Base-by-base conservation (phyloP, 2,888 invertebrate genomes). In the Temnothorax ravouxi region DNA sequence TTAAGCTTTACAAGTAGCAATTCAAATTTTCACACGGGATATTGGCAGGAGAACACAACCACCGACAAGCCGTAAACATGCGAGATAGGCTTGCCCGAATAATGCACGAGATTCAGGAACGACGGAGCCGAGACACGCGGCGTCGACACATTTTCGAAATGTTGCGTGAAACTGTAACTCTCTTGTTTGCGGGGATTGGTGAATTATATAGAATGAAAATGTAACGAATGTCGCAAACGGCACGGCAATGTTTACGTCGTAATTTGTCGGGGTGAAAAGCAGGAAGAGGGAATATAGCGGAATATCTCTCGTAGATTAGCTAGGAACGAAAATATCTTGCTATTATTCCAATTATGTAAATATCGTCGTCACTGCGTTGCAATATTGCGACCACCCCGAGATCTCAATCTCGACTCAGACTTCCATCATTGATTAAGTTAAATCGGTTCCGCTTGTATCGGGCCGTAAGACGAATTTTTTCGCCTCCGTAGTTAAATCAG, bases 341-440 rank as follows among this genome's bases (percentile, higher is more conserved):
- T 77, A 87, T 90, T 89, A 86, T 88, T 85, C 75, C 66, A 56
- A 83, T 86, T 91, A 88, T 81, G 87, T 86, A 84, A 88, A 88
- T 88, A 86, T 80, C 83, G 38, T 44, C 62, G 62, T 13, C 34
- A 47, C 83, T 34, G n/a, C n/a, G n/a, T 15, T 6, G 52, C 34
- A 56, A 25, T 25, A 64, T 0, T 18, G 64, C 44, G 15, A 72
- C 13, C 21, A 41, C 6, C n/a, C 3, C n/a, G 1, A 34, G 41
- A 25, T 74, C 15, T 41, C 47, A 15, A 66, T 21, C 50, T 75
- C 34, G 25, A 50, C 56, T 34, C 56, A 6, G 67, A 52, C 67
- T 66, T 71, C 38, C 34, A 18, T 29, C 34, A 44, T 88, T 85
- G 67, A 88, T 86, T 86, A 83, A 86, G 69, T 74, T 74, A 47